A percentile compares a stretch with the other conserved stretches of the same genome.
These are phyloP conservation scores for Orthosia cruda DNA, from an alignment of 2,888 invertebrate species.

Conservation along the genomic window DNA sequence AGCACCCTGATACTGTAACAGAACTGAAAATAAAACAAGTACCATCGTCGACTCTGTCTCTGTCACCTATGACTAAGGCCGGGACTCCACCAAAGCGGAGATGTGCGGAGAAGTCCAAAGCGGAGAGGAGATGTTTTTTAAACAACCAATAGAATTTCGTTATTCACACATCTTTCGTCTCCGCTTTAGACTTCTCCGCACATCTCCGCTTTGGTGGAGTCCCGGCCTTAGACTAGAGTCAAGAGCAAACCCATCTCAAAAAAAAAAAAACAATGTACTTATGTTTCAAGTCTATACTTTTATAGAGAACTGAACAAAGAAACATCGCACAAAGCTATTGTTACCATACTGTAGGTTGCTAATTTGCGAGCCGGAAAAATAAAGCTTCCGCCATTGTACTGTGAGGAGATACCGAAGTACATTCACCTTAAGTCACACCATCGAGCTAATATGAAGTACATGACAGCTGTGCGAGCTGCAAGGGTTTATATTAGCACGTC, in stretches of 20 bases:
- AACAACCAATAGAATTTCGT: too few relatives aligned
- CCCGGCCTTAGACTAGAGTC: too few relatives aligned
- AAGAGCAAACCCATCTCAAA: too few relatives aligned
- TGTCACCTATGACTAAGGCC: too few relatives aligned
- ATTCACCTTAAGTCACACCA: neutral
- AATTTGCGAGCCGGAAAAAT: neutral
- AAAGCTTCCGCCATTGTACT: neutral
- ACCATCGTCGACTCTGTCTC: too few relatives aligned
- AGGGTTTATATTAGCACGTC: constrained; percentile 7
- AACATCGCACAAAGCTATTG: neutral
- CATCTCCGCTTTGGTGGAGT: too few relatives aligned
- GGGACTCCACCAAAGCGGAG: too few relatives aligned
- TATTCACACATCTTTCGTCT: too few relatives aligned
- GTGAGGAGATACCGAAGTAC: neutral
- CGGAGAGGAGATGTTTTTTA: too few relatives aligned
- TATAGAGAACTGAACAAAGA: neutral
- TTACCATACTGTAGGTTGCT: neutral
- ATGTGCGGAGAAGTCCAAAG: too few relatives aligned
- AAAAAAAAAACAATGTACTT: too few relatives aligned
- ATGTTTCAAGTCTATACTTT: neutral
- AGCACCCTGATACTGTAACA: neutral
- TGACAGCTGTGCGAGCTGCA: constrained; percentile 2
- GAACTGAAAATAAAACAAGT: neutral
- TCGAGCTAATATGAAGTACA: neutral
- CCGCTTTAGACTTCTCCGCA: too few relatives aligned